Conservation (phyloP, 2,113 vertebrate genomes). For the Tapirus terrestris region DNA sequence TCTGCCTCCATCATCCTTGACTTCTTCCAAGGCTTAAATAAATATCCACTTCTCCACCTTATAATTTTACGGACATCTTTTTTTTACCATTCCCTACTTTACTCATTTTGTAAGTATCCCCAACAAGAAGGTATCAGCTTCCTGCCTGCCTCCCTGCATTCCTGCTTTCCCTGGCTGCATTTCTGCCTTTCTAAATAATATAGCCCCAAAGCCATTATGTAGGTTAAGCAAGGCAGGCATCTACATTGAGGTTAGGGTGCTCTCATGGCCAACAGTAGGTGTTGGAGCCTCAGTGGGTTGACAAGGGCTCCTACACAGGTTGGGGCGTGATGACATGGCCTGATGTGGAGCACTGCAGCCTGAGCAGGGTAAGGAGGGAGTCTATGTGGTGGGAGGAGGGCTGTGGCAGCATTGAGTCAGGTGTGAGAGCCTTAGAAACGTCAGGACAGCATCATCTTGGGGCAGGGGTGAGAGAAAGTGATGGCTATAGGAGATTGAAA, state of each 20-base stretch:
- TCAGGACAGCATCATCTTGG: not conserved
- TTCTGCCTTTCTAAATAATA: conserved; percentile 20
- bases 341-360: not conserved
- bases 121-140: not conserved
- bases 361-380: not conserved
- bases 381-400: accelerated
- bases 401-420: not conserved
- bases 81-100: not conserved
- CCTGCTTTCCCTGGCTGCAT: not conserved
- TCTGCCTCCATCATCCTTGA: not conserved
- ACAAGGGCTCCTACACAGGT: not conserved
- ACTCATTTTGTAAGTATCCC: not conserved
- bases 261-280: not conserved
- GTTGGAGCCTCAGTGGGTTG: not conserved
- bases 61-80: not conserved
- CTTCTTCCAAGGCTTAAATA: not conserved
- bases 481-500: not conserved
- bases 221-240: not conserved
- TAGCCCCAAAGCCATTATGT: not conserved
- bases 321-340: not conserved
- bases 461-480: not conserved
- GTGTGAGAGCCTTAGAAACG: not conserved
- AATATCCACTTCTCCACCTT: not conserved
- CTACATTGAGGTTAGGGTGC: not conserved
- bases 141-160: not conserved